phyloP scores from a whole-genome alignment of 1,140 invertebrate genomes.

The Diorhabda sublineata region DNA sequence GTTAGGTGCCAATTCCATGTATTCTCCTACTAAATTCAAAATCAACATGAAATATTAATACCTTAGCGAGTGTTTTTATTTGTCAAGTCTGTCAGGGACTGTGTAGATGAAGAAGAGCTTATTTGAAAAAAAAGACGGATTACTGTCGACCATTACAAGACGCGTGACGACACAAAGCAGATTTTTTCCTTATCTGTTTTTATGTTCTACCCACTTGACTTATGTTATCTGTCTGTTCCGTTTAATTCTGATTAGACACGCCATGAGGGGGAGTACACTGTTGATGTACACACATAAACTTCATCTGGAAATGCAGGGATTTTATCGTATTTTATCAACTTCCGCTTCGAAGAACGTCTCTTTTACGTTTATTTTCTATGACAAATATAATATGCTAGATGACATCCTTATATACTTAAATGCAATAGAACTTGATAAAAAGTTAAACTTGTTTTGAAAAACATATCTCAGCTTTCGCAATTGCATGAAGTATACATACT shows the following conservation, averaged over 20 bases:
- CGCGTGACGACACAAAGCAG: constrained; percentile 6
- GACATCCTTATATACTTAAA: not conserved
- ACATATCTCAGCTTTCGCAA: no score
- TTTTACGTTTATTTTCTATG: not conserved
- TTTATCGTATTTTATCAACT: constrained; percentile 15
- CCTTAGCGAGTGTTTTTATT: no score
- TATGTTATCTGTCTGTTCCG: constrained; percentile 10
- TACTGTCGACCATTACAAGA: not conserved
- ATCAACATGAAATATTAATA: no score
- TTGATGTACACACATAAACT: constrained; percentile 3
- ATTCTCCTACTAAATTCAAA: no score
- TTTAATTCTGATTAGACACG: not conserved
- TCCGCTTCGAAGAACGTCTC: not conserved
- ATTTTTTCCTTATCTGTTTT: constrained; percentile 10
- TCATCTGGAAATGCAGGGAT: constrained; percentile 11
- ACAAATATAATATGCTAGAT: not conserved
- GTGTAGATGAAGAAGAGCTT: not conserved
- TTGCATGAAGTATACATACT: no score
- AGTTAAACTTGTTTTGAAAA: not conserved
- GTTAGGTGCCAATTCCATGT: no score
- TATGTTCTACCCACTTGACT: constrained; percentile 13
- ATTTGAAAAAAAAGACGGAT: not conserved
- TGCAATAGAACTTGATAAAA: constrained; percentile 3
- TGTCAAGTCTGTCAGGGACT: no score
- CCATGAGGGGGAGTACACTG: constrained; percentile 2